These are phyloP conservation scores for Ips typographus DNA, from an alignment of 1,140 invertebrate genomes.

Conservation along the genomic window DNA sequence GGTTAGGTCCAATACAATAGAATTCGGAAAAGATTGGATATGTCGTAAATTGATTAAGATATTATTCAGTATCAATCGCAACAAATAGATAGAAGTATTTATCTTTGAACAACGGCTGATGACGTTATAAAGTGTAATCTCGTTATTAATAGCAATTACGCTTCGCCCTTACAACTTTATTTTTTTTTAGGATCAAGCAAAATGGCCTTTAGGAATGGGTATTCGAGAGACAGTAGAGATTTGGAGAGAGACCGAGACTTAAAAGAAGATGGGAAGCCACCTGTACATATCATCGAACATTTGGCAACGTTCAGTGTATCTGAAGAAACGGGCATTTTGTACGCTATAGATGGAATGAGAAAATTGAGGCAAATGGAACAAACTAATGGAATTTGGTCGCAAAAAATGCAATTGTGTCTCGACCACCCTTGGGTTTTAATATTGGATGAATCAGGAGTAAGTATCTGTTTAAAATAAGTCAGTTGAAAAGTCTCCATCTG, in stretches of 20 bases:
- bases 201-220: constrained; percentile 40
- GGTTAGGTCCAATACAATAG: no score
- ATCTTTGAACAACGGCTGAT: no score
- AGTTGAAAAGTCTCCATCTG: neutral
- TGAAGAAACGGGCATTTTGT: constrained; percentile 81
- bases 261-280: constrained; percentile 60
- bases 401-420: constrained; percentile 92
- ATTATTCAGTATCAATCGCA: no score
- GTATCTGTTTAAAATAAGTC: constrained; percentile 5
- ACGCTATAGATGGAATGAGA: constrained; percentile 93
- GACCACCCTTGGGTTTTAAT: constrained; percentile 89
- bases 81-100: no score
- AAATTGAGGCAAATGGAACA: constrained; percentile 94
- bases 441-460: constrained; percentile 94
- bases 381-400: constrained; percentile 97
- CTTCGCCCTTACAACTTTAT: no score
- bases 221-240: constrained; percentile 34
- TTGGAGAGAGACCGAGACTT: constrained; percentile 40
- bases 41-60: no score
- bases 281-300: constrained; percentile 91
- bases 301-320: constrained; percentile 96
- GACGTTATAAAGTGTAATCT: no score
- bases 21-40: no score
- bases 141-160: no score
- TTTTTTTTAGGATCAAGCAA: neutral